These are phyloP conservation scores for Microcebus griseorufus DNA, from an alignment of 2,113 vertebrate genomes.

Conservation along the genomic window DNA sequence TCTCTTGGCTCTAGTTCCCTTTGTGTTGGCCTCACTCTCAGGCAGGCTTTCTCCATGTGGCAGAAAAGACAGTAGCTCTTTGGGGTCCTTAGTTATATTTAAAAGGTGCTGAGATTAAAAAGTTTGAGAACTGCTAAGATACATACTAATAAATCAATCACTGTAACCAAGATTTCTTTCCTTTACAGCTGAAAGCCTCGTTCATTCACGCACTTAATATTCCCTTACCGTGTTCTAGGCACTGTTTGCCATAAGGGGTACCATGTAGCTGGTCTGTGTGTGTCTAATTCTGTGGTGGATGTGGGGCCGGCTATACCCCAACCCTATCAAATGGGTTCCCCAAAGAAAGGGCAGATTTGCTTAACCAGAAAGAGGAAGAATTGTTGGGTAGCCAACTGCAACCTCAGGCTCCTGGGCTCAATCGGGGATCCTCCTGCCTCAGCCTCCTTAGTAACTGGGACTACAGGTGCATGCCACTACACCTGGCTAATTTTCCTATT, in stretches of 20 bases:
- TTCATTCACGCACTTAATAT: not conserved
- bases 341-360: not conserved
- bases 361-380: not conserved
- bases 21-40: not conserved
- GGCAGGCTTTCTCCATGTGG: not conserved
- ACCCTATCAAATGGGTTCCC: not conserved
- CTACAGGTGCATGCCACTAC: too few species aligned
- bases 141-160: not conserved
- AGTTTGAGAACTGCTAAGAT: not conserved
- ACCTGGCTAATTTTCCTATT: too few species aligned
- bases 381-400: not conserved
- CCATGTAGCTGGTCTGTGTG: too few species aligned
- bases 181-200: not conserved
- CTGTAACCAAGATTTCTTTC: not conserved
- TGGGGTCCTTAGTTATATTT: not conserved
- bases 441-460: too few species aligned
- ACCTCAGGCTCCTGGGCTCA: too few species aligned
- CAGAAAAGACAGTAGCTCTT: not conserved
- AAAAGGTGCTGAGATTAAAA: not conserved
- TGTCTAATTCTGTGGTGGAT: not conserved
- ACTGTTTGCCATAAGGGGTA: not conserved
- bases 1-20: not conserved
- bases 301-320: not conserved
- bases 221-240: not conserved
- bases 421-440: too few species aligned